Conservation (phyloP, 2,888 invertebrate genomes). For the Calliopum simillimum region DNA sequence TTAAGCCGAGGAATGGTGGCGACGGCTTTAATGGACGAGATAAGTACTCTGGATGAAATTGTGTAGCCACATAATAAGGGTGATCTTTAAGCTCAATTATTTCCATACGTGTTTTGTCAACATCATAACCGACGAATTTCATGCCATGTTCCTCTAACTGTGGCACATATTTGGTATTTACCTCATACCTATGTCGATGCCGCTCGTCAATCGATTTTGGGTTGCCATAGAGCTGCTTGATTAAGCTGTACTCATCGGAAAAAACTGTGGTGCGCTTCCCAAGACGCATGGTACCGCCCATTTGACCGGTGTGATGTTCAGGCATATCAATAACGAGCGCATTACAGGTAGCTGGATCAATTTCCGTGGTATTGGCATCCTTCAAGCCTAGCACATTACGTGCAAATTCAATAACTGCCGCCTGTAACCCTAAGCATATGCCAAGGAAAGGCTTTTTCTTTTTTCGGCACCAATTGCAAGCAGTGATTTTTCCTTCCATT, state of each 20-base stretch:
- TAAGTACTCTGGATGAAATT: conserved; percentile 98
- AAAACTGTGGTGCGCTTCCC: conserved; percentile 93
- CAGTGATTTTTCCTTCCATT: conserved; percentile 94
- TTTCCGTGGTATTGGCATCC: conserved; percentile 90
- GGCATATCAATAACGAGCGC: conserved; percentile 98
- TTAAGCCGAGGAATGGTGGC: conserved; percentile 94
- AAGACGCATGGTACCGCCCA: conserved; percentile 98
- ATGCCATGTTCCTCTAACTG: conserved; percentile 85
- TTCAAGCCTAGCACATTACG: conserved; percentile 82
- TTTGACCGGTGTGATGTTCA: conserved; percentile 91
- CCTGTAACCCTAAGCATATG: conserved; percentile 97
- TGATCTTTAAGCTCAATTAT: conserved; percentile 88
- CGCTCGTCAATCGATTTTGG: conserved; percentile 88
- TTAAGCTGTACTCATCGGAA: conserved; percentile 70
- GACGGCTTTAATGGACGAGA: conserved; percentile 92
- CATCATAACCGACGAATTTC: conserved; percentile 89
- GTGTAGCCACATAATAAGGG: conserved; percentile 94
- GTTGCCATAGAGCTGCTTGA: conserved; percentile 81
- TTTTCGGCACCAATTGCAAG: conserved; percentile 92
- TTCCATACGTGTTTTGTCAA: conserved; percentile 92
- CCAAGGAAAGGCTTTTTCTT: conserved; percentile 93
- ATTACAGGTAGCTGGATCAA: conserved; percentile 77
- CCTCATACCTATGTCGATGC: conserved; percentile 97
- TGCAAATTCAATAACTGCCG: conserved; percentile 95
- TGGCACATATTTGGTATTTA: conserved; percentile 88